Conservation (phyloP, 2,888 invertebrate species). For the Mylabris sibirica region DNA sequence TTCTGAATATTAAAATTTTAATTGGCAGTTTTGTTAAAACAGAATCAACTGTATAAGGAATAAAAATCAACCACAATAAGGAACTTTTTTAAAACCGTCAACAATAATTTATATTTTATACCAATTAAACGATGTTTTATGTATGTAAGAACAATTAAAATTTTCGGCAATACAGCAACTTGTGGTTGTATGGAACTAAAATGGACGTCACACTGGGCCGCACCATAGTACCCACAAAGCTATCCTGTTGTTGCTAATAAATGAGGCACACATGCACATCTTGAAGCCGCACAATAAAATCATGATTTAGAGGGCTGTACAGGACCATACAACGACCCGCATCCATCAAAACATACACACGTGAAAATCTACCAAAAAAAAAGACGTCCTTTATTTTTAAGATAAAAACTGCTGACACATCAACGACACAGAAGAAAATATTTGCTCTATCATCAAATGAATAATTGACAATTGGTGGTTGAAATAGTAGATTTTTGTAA, state of each 20-base stretch:
- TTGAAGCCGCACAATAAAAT: conserved; percentile 35
- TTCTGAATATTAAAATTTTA: conserved; percentile 30
- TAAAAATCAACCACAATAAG: conserved; percentile 10
- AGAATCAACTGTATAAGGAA: not conserved
- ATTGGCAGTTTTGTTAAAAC: conserved; percentile 27
- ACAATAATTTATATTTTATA: conserved; percentile 27
- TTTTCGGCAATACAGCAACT: conserved; percentile 35
- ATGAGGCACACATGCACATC: conserved; percentile 33
- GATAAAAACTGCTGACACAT: conserved; percentile 18
- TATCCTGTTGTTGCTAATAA: conserved; percentile 34
- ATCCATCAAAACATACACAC: not conserved
- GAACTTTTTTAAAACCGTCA: conserved; percentile 14
- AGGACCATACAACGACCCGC: conserved; percentile 17
- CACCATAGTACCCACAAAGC: conserved; percentile 26
- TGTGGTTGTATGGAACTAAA: conserved; percentile 23
- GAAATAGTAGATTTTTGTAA: not conserved
- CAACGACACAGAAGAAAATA: not conserved
- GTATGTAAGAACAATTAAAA: conserved; percentile 38
- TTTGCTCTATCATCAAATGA: not conserved
- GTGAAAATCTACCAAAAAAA: conserved; percentile 33
- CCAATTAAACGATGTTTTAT: conserved; percentile 40
- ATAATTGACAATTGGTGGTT: not conserved
- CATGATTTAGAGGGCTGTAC: conserved; percentile 36
- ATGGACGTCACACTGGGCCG: conserved; percentile 31
- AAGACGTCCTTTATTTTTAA: conserved; percentile 36